Evolutionary conservation across 2,113 vertebrate species (phyloP), one percentile per base, ranked within the genome.

Genomic region (Cebus imitator): DNA sequence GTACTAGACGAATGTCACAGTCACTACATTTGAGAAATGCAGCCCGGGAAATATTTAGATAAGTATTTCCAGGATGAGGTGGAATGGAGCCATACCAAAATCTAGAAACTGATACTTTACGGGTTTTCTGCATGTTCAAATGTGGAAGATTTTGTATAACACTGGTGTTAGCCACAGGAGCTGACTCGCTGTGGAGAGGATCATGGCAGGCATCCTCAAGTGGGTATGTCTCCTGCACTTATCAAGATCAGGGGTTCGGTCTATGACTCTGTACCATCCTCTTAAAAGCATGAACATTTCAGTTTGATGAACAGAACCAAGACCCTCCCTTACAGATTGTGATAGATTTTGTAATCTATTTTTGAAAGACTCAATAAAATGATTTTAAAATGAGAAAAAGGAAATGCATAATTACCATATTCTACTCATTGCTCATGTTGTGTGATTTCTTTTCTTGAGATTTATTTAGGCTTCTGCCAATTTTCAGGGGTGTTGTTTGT

Each of bases 381-480:
- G 35, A 81, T 86, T 92, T 95, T 85, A 87, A 87, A 94, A 87
- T 68, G 87, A 90, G 40, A 94, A 64, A 48, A 66, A 73, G 80
- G n/a, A 73, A 75, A 75, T 66, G 11, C 30, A 90, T 86, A 90
- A 52, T 57, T 64, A 68, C n/a, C 75, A 58, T 86, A 88, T 86
- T 64, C 37, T 50, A 55, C 21, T 73, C 91, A 92, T 87, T 87
- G 75, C 43, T 95, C 85, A 87, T 40, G 40, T 40, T 86, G 79
- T 58, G 18, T 92, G 80, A 68, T 40, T 92, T 95, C 61, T 30
- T 55, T 84, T 55, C 75, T 76, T 66, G 61, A 58, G 76, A 76
- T 84, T 90, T 88, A 96, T 94, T 95, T 94, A 95, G 79, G 55
- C 37, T 83, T 94, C 79, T 94, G 88, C 66, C 81, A 92, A 21